Base-by-base conservation (phyloP, 2,888 invertebrate species). In the Euzophera pinguis region DNA sequence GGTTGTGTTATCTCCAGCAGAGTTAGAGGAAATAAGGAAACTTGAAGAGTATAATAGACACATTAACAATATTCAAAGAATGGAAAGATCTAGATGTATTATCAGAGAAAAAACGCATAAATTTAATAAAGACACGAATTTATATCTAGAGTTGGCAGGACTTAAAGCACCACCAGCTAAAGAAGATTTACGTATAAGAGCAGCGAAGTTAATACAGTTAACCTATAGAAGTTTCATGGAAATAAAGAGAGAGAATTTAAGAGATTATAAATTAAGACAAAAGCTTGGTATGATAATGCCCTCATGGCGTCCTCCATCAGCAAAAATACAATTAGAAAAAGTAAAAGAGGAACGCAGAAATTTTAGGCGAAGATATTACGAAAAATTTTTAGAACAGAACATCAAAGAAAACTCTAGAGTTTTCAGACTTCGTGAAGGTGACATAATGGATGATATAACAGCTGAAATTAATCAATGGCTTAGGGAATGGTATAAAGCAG, bases 381-480 rank as follows among this genome's bases (percentile, higher is more conserved):
- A 87, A 60, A 69, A 90, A 55, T 90, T 88, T 74, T 54, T 91
- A 53, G 62, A 85, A 62, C 71, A 82, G 62, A 79, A 86, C 56
- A 50, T 90, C 1, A 86, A 84, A 53, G 92, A 92, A 74, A 90
- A 91, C 63, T 67, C 82, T 17, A 82, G 90, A 13, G 81, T 92
- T 14, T 67, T 92, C 14, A 73, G 78, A 58, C 78, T 92, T 2
- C 78, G 91, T 47, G 86, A 90, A 64, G 92, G 91, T 4, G 86
- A 92, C 35, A 86, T 95, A 58, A 92, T 94, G 81, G 96, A 96
- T 69, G 94, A 94, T 63, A 94, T 96, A 73, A 92, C 93, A 37
- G 93, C 92, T 58, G 95, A 96, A 84, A 92, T 96, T 53, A 89
- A 94, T 53, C 92, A 93, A 67, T 96, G 96, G 96, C 94, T 95